phyloP scores from a whole-genome alignment of 2,888 invertebrate species.

The Sussaba pulchella region DNA sequence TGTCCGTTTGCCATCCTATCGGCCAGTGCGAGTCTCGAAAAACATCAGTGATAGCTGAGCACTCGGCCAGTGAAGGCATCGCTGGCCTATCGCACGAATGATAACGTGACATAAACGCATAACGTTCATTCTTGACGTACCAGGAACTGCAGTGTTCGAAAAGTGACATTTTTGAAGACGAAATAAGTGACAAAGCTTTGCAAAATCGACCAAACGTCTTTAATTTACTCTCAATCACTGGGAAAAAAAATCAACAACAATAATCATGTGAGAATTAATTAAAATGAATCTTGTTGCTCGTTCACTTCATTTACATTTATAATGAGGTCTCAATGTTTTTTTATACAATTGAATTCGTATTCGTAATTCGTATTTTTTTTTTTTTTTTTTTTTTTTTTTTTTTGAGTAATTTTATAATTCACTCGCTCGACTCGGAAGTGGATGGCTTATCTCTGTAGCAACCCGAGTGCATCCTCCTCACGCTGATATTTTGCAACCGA shows the following conservation, averaged over 20 bases:
- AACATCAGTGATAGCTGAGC: constrained; percentile 36
- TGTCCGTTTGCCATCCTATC: neutral
- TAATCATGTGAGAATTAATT: constrained; percentile 24
- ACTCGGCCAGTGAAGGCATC: constrained; percentile 6
- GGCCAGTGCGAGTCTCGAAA: neutral
- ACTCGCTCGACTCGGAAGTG: no score
- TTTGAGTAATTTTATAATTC: neutral
- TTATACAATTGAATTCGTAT: neutral
- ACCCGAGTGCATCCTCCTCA: neutral
- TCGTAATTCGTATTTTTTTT: neutral
- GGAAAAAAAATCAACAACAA: neutral
- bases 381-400: neutral
- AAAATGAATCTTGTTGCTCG: neutral
- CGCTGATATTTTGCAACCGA: constrained; percentile 18
- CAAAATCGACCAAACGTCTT: neutral
- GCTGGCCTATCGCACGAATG: neutral
- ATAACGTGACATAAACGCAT: neutral
- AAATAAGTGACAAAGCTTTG: neutral
- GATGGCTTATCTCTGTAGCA: neutral
- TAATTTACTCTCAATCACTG: neutral
- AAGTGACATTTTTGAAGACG: neutral
- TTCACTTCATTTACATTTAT: neutral
- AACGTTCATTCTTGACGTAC: neutral
- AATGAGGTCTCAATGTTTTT: no score
- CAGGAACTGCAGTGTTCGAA: neutral